Conservation (phyloP, 2,113 vertebrate species). For the Trichechus manatus region DNA sequence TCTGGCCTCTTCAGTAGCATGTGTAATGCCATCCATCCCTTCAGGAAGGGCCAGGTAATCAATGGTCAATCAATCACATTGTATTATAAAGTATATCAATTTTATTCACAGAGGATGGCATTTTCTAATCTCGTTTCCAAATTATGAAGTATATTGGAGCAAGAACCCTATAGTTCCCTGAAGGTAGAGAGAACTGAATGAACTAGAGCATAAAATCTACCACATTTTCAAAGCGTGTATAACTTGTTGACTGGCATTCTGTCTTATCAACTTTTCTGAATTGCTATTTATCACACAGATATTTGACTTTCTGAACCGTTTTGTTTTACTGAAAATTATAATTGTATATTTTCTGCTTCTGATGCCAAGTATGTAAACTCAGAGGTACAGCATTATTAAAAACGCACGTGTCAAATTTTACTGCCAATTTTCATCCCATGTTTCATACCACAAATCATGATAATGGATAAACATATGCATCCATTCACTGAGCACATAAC, state of each 20-base stretch:
- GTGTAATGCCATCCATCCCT: not conserved
- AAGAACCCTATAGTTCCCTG: not conserved
- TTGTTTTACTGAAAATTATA: slow-evolving; percentile 63
- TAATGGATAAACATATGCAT: slow-evolving; percentile 1
- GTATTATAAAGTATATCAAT: not conserved
- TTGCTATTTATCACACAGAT: slow-evolving; percentile 28
- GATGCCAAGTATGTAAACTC: slow-evolving; percentile 39
- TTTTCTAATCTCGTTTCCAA: not conserved
- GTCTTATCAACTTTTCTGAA: slow-evolving; percentile 49
- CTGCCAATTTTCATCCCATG: not conserved
- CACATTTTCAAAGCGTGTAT: slow-evolving; percentile 1
- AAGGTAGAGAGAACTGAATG: not conserved
- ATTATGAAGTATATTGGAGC: not conserved
- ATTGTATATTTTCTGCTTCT: slow-evolving; percentile 38
- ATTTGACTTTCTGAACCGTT: slow-evolving; percentile 42
- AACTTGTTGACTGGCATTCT: slow-evolving; percentile 33
- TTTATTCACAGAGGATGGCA: not conserved
- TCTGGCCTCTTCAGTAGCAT: not conserved
- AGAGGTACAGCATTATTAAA: not conserved
- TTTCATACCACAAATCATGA: slow-evolving; percentile 31
- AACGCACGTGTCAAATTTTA: slow-evolving; percentile 66
- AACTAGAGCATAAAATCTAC: not conserved
- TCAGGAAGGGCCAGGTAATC: not conserved
- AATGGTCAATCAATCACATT: not conserved
- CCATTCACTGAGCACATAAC: slow-evolving; percentile 37